Percentiles rank a stretch among this genome's conserved stretches.
phyloP scores from a whole-genome alignment of 2,888 invertebrate species.

The Mesorhabditis belari region DNA sequence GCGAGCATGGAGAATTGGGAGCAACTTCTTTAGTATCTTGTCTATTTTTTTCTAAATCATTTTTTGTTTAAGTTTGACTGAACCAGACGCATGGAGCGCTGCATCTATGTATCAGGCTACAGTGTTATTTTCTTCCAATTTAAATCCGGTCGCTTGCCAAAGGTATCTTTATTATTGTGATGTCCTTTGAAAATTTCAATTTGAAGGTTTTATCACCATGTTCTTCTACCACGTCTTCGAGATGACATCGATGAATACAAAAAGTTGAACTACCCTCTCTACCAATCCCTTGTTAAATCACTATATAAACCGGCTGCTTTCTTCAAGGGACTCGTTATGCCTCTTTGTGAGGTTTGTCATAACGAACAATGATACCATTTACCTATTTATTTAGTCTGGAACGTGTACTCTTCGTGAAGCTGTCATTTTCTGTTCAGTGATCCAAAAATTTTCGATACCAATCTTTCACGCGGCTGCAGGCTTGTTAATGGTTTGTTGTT shows the following conservation, averaged over 20 bases:
- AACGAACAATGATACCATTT: too few species aligned
- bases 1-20: constrained; percentile 66
- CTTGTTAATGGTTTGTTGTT: constrained; percentile 57
- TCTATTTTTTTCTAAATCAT: neutral
- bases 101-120: constrained; percentile 95
- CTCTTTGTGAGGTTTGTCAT: constrained; percentile 62
- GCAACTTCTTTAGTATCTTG: constrained; percentile 54
- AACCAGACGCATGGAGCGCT: constrained; percentile 92
- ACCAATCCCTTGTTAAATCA: constrained; percentile 83
- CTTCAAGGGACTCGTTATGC: constrained; percentile 77
- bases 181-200: neutral
- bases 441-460: constrained; percentile 84
- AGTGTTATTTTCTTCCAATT: constrained; percentile 89
- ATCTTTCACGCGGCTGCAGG: constrained; percentile 90
- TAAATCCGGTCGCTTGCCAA: constrained; percentile 92
- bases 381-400: constrained; percentile 65
- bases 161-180: constrained; percentile 56
- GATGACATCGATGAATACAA: constrained; percentile 94
- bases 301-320: constrained; percentile 95
- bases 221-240: constrained; percentile 78
- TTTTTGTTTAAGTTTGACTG: constrained; percentile 55
- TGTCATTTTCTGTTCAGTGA: constrained; percentile 82
- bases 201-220: constrained; percentile 73
- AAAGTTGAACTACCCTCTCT: constrained; percentile 87
- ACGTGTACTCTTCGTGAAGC: constrained; percentile 91